A percentile compares a stretch with the other conserved stretches of the same genome.
Conservation (phyloP, 2,888 invertebrate species). For the Drosophila tanythrix region DNA sequence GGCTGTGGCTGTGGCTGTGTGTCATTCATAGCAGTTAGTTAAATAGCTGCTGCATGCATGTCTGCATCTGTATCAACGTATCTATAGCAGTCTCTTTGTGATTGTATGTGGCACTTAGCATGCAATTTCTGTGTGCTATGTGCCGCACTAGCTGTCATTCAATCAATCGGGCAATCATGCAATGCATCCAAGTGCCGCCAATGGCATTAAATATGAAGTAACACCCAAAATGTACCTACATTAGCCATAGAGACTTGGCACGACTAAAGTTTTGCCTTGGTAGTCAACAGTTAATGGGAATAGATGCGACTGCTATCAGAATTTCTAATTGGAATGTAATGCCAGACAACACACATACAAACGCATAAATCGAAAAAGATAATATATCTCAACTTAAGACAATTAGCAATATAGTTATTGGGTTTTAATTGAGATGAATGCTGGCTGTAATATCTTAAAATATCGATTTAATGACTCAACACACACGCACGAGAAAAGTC, state of each 20-base stretch:
- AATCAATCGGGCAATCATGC: slow-evolving; percentile 69
- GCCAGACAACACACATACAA: not conserved
- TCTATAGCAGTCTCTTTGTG: slow-evolving; percentile 33
- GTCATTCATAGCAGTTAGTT: slow-evolving; percentile 70
- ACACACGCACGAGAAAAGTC: not conserved
- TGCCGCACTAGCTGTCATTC: slow-evolving; percentile 65
- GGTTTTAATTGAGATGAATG: slow-evolving; percentile 39
- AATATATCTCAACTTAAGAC: slow-evolving; percentile 24
- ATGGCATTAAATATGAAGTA: slow-evolving; percentile 49
- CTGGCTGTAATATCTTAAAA: slow-evolving; percentile 18
- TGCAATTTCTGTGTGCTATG: slow-evolving; percentile 58
- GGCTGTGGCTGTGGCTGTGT: slow-evolving; percentile 58
- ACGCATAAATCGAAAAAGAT: slow-evolving; percentile 1
- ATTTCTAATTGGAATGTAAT: slow-evolving; percentile 57
- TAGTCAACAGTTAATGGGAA: slow-evolving; percentile 64
- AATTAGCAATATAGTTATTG: slow-evolving; percentile 31
- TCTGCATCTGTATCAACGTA: slow-evolving; percentile 5
- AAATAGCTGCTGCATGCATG: slow-evolving; percentile 57
- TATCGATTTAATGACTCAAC: slow-evolving; percentile 32
- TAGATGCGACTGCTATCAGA: slow-evolving; percentile 57
- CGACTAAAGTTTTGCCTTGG: slow-evolving; percentile 14
- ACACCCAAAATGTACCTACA: slow-evolving; percentile 17
- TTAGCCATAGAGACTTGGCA: slow-evolving; percentile 8
- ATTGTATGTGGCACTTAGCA: slow-evolving; percentile 68
- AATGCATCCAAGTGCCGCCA: slow-evolving; percentile 42